These are phyloP conservation scores for Gambusia holbrooki DNA, from an alignment of 2,113 vertebrate species.

Conservation along the genomic window DNA sequence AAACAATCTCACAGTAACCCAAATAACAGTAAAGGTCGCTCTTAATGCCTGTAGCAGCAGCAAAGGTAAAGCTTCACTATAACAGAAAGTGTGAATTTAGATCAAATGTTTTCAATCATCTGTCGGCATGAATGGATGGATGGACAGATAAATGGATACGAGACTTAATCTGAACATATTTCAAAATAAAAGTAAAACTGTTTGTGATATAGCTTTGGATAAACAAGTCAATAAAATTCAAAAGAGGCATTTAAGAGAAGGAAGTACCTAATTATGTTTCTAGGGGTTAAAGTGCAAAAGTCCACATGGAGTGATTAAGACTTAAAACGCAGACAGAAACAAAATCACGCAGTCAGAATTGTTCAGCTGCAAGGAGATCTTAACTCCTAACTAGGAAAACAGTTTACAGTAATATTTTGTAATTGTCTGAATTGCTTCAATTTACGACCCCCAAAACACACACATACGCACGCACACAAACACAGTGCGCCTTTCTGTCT, in stretches of 20 bases:
- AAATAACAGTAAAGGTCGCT: slow-evolving; percentile 34
- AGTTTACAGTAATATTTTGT: slow-evolving; percentile 18
- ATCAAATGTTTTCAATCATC: neutral
- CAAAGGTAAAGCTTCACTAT: neutral
- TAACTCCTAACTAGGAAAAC: slow-evolving; percentile 22
- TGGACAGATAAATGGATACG: too few relatives aligned
- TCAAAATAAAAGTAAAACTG: too few relatives aligned
- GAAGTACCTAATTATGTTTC: slow-evolving; percentile 24
- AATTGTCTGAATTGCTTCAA: slow-evolving; percentile 30
- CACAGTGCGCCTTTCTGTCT: too few relatives aligned
- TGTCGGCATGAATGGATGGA: neutral
- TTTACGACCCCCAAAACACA: slow-evolving; percentile 2
- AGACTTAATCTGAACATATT: too few relatives aligned
- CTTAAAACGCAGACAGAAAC: neutral
- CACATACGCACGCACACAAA: neutral
- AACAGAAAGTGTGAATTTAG: neutral
- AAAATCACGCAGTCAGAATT: slow-evolving; percentile 1
- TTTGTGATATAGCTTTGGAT: neutral
- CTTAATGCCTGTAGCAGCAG: neutral
- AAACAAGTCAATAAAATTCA: neutral
- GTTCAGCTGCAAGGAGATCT: slow-evolving; percentile 18
- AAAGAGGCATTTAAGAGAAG: neutral
- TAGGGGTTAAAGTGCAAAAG: neutral
- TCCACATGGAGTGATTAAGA: neutral
- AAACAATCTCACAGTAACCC: slow-evolving; percentile 45